Conservation (phyloP, 2,888 invertebrate genomes). For the Hemistola chrysoprasaria region DNA sequence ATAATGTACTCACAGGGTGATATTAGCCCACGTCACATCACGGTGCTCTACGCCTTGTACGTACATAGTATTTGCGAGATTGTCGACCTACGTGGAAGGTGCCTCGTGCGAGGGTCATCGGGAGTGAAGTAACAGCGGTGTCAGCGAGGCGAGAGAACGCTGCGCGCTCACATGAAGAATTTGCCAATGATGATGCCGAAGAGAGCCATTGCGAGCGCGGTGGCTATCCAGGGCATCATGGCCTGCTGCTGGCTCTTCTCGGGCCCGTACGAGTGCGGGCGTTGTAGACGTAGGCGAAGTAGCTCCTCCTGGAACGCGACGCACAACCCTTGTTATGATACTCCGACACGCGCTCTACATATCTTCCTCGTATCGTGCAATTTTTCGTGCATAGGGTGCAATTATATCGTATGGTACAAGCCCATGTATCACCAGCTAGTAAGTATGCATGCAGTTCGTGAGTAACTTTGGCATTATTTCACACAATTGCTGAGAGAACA, state of each 20-base stretch:
- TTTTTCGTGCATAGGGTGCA: no score
- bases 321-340: no score
- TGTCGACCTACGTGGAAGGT: slow-evolving; percentile 40
- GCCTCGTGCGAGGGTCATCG: slow-evolving; percentile 46
- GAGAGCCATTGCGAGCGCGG: slow-evolving; percentile 86
- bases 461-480: no score
- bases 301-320: slow-evolving; percentile 81
- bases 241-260: slow-evolving; percentile 83
- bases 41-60: no score
- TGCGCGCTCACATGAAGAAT: slow-evolving; percentile 88
- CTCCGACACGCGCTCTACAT: no score
- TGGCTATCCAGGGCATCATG: slow-evolving; percentile 84
- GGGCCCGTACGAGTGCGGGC: slow-evolving; percentile 69
- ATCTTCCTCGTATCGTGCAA: no score
- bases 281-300: slow-evolving; percentile 79
- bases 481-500: no score
- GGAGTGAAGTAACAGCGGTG: slow-evolving; percentile 62
- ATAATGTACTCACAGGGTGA: no score
- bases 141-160: slow-evolving; percentile 49
- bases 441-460: no score
- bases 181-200: slow-evolving; percentile 90
- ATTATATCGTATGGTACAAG: no score
- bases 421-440: no score
- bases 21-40: no score
- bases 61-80: slow-evolving; percentile 11